Base-by-base conservation (phyloP, 2,888 invertebrate species). In the Coelopa pilipes region DNA sequence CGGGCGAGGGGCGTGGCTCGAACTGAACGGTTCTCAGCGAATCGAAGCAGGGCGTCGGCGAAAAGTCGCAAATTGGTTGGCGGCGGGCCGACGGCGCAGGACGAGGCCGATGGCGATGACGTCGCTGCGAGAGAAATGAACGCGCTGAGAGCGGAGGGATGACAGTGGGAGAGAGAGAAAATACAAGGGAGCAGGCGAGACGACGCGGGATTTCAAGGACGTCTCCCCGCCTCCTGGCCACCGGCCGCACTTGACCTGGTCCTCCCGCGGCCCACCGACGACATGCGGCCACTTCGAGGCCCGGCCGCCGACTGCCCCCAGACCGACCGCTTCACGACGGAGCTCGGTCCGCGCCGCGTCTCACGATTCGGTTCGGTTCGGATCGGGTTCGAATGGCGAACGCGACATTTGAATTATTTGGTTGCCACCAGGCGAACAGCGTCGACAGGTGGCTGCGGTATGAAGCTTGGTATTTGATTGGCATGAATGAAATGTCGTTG, bases 361-460 rank as follows among this genome's bases (percentile, higher is more conserved):
- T 47, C 49, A 55, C 55, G 1, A 4, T 17, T 46, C 15, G 57
- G 50, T 46, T 34, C 45, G 55, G 47, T 46, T 49, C 45, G 55
- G n/a, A 21, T 65, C 55, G 53, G 46, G 15, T 65, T 62, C 57
- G 62, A 70, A 72, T 67, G 70, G 65, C 66, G 62, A 63, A 67
- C 73, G 57, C 77, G 80, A 79, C 81, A 81, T 82, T 81, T 79
- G 80, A 82, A 80, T 82, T 82, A 82, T 81, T 81, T 80, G 78
- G 77, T 75, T 73, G 78, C 66, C 71, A 79, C 69, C 76, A 81
- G 82, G 82, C 76, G 73, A 63, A 19, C 82, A 82, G 79, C 73
- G 65, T 53, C 69, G 68, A 53, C 2, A 74, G 76, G 57, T 70
- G 53, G 76, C 46, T 50, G 63, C 63, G 63, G 71, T 70, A 76